A percentile compares a stretch with the other conserved stretches of the same genome.
Evolutionary conservation across 2,888 invertebrate genomes (phyloP).

Genomic region (Drosophila borborema): DNA sequence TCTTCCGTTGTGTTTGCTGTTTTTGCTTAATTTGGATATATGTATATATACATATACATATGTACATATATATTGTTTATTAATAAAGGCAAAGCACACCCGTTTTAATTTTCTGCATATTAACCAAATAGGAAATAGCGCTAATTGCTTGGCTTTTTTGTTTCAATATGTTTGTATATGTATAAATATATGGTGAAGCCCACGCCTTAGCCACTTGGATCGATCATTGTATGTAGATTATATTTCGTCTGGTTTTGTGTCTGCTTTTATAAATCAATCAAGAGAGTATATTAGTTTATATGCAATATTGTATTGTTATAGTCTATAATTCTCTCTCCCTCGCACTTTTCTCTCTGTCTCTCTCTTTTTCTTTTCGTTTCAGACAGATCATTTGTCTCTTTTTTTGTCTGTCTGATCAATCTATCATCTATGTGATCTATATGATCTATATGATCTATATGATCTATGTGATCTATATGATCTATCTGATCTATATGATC

Average conservation of each 20-base stretch:
- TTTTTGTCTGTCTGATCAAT: not conserved
- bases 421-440: not conserved
- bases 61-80: conserved; percentile 17
- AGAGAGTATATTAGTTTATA: not conserved
- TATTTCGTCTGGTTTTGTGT: conserved; percentile 31
- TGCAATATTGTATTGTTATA: not conserved
- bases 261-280: not conserved
- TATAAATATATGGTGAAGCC: conserved; percentile 32
- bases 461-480: not conserved
- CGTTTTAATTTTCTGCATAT: conserved; percentile 80
- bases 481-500: not conserved
- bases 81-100: conserved; percentile 69
- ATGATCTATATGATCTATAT: not conserved
- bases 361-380: no score
- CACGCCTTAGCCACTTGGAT: conserved; percentile 56
- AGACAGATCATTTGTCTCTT: not conserved
- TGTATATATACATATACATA: conserved; percentile 5
- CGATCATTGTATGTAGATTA: conserved; percentile 60
- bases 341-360: not conserved
- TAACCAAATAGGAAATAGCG: conserved; percentile 80
- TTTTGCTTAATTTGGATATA: conserved; percentile 61
- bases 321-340: no score
- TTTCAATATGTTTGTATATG: conserved; percentile 30
- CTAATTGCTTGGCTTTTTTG: conserved; percentile 67
- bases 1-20: conserved; percentile 74